A percentile compares a stretch with the other conserved stretches of the same genome.
These are phyloP conservation scores for Caenorhabditis uteleia DNA, from an alignment of 2,888 invertebrate genomes.

Conservation along the genomic window DNA sequence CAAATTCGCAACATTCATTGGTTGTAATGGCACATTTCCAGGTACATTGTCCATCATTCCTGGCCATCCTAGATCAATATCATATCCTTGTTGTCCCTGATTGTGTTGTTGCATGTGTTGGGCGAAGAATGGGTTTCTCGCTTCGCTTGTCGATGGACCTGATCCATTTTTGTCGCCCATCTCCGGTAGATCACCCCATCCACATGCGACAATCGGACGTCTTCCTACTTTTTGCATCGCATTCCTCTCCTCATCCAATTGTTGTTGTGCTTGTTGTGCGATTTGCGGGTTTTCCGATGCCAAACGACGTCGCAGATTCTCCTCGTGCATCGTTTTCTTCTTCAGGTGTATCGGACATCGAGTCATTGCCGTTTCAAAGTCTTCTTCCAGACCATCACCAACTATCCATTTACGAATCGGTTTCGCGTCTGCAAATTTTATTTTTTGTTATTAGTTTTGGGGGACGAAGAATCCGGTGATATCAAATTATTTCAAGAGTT, in stretches of 20 bases:
- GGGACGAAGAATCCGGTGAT: too few species aligned
- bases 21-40: too few species aligned
- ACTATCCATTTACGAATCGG: constrained; percentile 30
- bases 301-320: constrained; percentile 19
- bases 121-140: constrained; percentile 38
- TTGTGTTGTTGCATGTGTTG: constrained; percentile 41
- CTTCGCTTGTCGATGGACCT: constrained; percentile 3
- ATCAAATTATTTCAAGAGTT: too few species aligned
- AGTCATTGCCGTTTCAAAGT: constrained; percentile 28
- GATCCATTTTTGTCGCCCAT: constrained; percentile 7
- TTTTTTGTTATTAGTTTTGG: background rate
- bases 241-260: constrained; percentile 24
- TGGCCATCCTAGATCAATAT: too few species aligned
- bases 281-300: constrained; percentile 30
- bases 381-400: constrained; percentile 32
- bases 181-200: constrained; percentile 41
- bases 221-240: constrained; percentile 26
- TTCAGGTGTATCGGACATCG: constrained; percentile 24
- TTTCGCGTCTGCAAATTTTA: constrained; percentile 15
- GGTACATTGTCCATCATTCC: too few species aligned
- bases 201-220: constrained; percentile 24
- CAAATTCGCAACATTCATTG: too few species aligned
- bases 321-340: constrained; percentile 34
- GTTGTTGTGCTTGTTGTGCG: constrained; percentile 28
- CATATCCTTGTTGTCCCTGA: too few species aligned